phyloP scores from a whole-genome alignment of 2,888 invertebrate genomes.

The Maniola hyperantus region DNA sequence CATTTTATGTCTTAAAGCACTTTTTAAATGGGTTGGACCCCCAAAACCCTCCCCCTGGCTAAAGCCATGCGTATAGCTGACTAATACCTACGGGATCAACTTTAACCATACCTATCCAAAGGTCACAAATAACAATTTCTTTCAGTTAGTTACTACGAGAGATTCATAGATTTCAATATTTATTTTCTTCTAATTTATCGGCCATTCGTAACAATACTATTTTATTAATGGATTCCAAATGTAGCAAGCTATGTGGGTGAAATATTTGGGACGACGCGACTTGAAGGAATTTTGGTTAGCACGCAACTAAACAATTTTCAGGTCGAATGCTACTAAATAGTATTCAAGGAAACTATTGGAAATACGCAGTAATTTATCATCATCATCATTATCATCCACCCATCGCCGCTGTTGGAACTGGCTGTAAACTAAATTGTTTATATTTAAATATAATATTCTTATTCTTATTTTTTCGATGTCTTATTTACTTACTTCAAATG shows the following conservation, averaged over 20 bases:
- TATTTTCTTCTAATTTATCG: not conserved
- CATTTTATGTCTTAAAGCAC: no score
- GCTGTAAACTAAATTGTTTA: no score
- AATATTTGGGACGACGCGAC: not conserved
- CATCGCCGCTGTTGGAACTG: no score
- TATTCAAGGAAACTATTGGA: not conserved
- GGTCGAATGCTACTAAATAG: not conserved
- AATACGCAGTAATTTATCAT: not conserved
- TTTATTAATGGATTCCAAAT: constrained; percentile 9
- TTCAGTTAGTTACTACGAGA: not conserved
- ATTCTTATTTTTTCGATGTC: no score
- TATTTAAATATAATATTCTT: no score
- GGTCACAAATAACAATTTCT: not conserved
- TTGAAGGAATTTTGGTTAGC: constrained; percentile 8
- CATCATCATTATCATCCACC: not conserved
- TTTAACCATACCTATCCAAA: not conserved
- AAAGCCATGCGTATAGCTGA: no score
- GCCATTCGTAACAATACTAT: constrained; percentile 2
- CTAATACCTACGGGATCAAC: not conserved
- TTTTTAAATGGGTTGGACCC: no score
- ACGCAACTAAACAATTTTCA: constrained; percentile 1
- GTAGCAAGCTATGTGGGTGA: not conserved
- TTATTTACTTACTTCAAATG: no score
- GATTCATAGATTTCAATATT: not conserved
- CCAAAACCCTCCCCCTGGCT: no score